Base-by-base conservation (phyloP, 2,888 invertebrate genomes). In the Celastrina argiolus region DNA sequence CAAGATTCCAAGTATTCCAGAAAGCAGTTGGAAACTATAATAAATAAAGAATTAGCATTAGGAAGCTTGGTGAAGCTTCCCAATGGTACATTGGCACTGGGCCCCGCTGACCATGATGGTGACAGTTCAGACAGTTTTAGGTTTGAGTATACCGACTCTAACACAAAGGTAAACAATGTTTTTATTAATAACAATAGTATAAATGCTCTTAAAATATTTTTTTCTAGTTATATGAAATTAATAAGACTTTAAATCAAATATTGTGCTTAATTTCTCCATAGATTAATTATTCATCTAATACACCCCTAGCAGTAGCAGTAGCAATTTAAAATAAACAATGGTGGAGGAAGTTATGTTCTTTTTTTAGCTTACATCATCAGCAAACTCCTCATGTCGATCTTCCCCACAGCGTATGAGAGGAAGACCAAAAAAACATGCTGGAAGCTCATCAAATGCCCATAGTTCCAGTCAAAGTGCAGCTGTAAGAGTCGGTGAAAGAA, bases 81-180 rank as follows among this genome's bases (percentile, higher is more conserved):
- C 66, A 95, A 94, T 85, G 94, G 95, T 12, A 94, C 95, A 81
- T 93, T 94, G 76, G 93, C 94, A 66, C 85, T 95, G 68, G 94
- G 94, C 0, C 94, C 94, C 12, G 93, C 91, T 56, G 91, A 91
- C 71, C 92, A 92, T 71, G 93, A 93, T 74, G 91, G 88, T 42
- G 93, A 92, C 63, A 92, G 92, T 72, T 92, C 87, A 16, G 91
- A 91, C 65, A 91, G 91, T 72, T 86, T 84, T 69, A 89, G 85
- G 74, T 89, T 86, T 84, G 91, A 90, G 69, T 87, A 88, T 69
- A 85, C 78, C 76, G 91, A 91, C 73, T 82, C 81, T 22, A 88
- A 87, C 69, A 83, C 88, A 45, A 92, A 92, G 83, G 91, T 91
- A 74, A 67, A 66, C 7, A 31, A 31, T 31, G 7, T 10, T 10